These are phyloP conservation scores for Siderastrea radians DNA, from an alignment of 92 coral and sea anemone genomes.

Conservation along the genomic window DNA sequence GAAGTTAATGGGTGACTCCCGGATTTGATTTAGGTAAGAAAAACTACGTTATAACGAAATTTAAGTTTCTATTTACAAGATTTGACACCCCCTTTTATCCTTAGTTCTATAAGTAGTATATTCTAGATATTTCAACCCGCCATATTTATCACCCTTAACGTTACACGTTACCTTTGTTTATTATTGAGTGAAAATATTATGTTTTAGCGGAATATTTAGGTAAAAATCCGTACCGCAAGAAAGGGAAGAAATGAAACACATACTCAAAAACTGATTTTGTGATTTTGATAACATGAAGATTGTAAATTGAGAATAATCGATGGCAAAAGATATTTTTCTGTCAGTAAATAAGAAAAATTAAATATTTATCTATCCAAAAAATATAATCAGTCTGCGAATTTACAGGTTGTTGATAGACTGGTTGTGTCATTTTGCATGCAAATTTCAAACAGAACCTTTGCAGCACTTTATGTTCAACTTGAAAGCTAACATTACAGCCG, in stretches of 20 bases:
- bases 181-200: neutral
- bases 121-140: neutral
- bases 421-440: too few species aligned
- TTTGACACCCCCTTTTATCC: neutral
- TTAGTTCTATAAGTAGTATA: neutral
- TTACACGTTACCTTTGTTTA: neutral
- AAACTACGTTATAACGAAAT: neutral
- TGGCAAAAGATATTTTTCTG: neutral
- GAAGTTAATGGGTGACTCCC: neutral
- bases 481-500: too few species aligned
- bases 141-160: neutral
- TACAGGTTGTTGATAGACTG: neutral
- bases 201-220: neutral
- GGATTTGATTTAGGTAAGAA: slow-evolving; percentile 25
- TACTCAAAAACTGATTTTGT: neutral
- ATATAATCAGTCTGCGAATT: neutral
- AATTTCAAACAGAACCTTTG: too few species aligned
- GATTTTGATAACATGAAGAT: neutral
- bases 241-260: neutral
- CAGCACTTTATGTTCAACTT: too few species aligned
- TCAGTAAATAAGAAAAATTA: neutral
- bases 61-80: neutral
- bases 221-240: neutral
- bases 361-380: neutral
- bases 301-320: neutral